phyloP scores from a whole-genome alignment of 2,888 invertebrate species.

The Zeuzera pyrina region DNA sequence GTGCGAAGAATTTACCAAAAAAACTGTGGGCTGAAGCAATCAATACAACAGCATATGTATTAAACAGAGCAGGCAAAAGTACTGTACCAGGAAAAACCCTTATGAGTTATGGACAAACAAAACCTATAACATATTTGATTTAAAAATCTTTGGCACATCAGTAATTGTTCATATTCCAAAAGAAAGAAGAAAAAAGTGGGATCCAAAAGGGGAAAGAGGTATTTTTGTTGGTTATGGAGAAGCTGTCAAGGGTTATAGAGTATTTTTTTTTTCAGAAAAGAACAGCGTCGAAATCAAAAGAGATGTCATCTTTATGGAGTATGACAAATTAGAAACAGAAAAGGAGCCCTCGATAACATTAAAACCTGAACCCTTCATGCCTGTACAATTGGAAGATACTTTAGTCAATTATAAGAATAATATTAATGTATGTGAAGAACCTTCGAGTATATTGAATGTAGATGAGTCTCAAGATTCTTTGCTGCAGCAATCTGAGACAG shows the following conservation, averaged over 20 bases:
- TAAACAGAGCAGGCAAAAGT: slow-evolving; percentile 12
- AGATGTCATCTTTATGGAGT: slow-evolving; percentile 7
- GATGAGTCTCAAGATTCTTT: too few species aligned
- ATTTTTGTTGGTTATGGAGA: slow-evolving; percentile 18
- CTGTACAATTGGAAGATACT: too few species aligned
- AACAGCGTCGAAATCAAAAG: slow-evolving; percentile 7
- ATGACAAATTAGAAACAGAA: background rate
- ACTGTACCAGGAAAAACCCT: slow-evolving; percentile 5
- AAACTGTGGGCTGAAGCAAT: slow-evolving; percentile 17
- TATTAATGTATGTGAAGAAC: too few species aligned
- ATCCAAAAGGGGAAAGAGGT: slow-evolving; percentile 15
- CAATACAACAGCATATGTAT: slow-evolving; percentile 14
- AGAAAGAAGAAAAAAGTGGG: slow-evolving; percentile 17
- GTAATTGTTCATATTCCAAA: slow-evolving; percentile 10
- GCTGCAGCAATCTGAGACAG: too few species aligned
- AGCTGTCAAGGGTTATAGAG: slow-evolving; percentile 9
- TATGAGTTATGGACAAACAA: slow-evolving; percentile 10
- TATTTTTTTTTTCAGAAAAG: slow-evolving; percentile 3
- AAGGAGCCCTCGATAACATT: background rate
- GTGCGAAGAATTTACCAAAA: slow-evolving; percentile 10
- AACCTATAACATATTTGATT: slow-evolving; percentile 5
- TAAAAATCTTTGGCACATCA: slow-evolving; percentile 6
- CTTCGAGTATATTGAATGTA: too few species aligned
- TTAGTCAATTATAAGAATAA: too few species aligned
- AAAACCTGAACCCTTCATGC: too few species aligned